These are phyloP conservation scores for Acromyrmex echinatior DNA, from an alignment of 1,140 invertebrate species.

Conservation along the genomic window DNA sequence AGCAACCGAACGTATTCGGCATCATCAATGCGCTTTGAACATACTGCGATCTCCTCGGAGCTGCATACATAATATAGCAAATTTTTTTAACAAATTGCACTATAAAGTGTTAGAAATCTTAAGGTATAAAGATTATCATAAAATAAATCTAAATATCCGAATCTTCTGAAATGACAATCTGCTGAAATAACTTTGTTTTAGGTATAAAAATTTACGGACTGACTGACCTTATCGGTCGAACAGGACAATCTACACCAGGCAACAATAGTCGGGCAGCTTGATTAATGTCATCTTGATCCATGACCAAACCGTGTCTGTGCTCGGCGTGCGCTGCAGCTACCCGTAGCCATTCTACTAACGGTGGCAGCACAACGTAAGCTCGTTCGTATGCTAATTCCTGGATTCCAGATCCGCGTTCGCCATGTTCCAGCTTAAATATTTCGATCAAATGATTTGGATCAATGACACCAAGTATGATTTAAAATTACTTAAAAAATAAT, in stretches of 20 bases:
- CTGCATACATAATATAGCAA: constrained; percentile 70
- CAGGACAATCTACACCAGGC: constrained; percentile 95
- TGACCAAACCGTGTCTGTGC: constrained; percentile 91
- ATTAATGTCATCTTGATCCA: constrained; percentile 95
- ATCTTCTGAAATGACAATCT: neutral
- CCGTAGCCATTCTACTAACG: constrained; percentile 95
- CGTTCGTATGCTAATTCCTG: constrained; percentile 95
- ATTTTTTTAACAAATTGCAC: neutral
- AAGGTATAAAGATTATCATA: neutral
- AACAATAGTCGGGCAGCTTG: constrained; percentile 94
- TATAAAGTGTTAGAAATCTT: neutral
- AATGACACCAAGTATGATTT: neutral
- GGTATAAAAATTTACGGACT: neutral
- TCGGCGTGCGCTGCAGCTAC: constrained; percentile 94
- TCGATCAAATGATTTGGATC: neutral
- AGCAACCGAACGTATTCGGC: constrained; percentile 88
- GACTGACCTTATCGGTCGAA: constrained; percentile 88
- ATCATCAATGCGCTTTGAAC: constrained; percentile 86
- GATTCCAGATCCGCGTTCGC: constrained; percentile 87
- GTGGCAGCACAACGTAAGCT: constrained; percentile 94
- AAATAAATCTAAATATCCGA: constrained; percentile 1
- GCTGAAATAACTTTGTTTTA: neutral
- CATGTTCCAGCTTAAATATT: constrained; percentile 88
- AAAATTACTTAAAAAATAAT: neutral
- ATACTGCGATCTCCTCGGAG: constrained; percentile 86